Conservation (phyloP, 2,113 vertebrate species). For the Aspidoscelis tigris region DNA sequence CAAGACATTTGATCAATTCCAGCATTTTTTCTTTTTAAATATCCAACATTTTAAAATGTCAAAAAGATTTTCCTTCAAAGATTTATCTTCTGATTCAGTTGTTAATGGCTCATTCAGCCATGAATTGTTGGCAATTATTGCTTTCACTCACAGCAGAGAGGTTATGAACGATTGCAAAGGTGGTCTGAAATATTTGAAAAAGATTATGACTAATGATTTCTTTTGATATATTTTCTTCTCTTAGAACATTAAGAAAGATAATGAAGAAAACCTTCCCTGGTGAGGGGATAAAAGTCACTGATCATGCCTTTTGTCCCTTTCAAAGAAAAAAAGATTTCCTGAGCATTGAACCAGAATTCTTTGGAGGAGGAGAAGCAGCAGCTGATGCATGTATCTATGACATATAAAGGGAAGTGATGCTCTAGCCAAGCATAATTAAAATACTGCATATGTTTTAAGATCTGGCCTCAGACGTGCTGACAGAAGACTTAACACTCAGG, state of each 20-base stretch:
- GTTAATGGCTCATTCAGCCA: slow-evolving; percentile 43
- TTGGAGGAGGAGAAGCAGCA: no score
- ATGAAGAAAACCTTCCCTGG: background rate
- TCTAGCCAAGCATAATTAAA: background rate
- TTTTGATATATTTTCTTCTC: background rate
- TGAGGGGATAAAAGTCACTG: background rate
- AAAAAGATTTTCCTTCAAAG: slow-evolving; percentile 1
- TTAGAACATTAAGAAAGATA: background rate
- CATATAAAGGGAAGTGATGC: no score
- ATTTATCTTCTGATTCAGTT: slow-evolving; percentile 25
- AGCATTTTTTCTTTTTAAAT: background rate
- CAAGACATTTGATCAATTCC: background rate
- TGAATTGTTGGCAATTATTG: slow-evolving; percentile 36
- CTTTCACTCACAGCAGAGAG: slow-evolving; percentile 35
- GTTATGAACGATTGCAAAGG: slow-evolving; percentile 35
- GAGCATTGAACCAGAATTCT: no score
- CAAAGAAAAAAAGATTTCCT: background rate
- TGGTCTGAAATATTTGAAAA: slow-evolving; percentile 34
- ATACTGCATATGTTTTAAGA: background rate
- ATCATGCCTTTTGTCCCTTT: background rate
- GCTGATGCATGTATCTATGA: no score
- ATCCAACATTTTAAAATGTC: slow-evolving; percentile 35
- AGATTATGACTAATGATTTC: slow-evolving; percentile 54
- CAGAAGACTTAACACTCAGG: background rate
- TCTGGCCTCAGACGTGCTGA: background rate